Conservation (phyloP, 2,113 vertebrate genomes). For the Chelonoidis abingdonii region DNA sequence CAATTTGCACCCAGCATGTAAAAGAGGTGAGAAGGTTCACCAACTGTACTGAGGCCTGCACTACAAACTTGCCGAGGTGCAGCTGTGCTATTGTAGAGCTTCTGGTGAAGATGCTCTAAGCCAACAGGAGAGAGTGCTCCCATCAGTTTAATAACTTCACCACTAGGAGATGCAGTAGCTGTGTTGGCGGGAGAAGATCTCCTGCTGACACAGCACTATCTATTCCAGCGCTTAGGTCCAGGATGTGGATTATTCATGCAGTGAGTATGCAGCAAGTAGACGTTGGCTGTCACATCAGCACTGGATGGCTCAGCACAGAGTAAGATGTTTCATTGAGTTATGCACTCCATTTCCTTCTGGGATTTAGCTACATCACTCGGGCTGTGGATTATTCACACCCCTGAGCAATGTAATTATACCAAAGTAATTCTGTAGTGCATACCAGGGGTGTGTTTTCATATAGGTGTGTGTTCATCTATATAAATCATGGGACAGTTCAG, state of each 20-base stretch:
- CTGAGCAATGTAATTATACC: background rate
- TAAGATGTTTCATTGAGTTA: background rate
- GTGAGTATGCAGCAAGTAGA: conserved; percentile 20
- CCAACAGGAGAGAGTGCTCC: background rate
- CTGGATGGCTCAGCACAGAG: background rate
- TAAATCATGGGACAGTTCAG: background rate
- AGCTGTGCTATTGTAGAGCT: background rate
- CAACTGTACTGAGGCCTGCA: background rate
- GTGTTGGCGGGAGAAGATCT: background rate
- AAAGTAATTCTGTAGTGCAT: background rate
- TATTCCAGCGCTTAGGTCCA: background rate
- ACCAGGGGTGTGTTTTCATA: background rate
- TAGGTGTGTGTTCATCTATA: background rate
- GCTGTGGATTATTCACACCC: background rate
- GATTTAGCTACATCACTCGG: background rate
- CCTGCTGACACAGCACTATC: background rate
- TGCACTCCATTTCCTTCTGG: background rate
- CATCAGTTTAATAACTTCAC: background rate
- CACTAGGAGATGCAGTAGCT: background rate
- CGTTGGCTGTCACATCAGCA: fast-evolving
- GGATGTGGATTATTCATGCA: background rate
- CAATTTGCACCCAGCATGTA: background rate
- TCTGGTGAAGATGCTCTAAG: background rate
- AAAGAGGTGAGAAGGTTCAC: background rate
- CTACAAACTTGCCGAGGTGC: background rate